These are phyloP conservation scores for Lampris incognitus DNA, from an alignment of 2,113 vertebrate genomes.

Conservation along the genomic window DNA sequence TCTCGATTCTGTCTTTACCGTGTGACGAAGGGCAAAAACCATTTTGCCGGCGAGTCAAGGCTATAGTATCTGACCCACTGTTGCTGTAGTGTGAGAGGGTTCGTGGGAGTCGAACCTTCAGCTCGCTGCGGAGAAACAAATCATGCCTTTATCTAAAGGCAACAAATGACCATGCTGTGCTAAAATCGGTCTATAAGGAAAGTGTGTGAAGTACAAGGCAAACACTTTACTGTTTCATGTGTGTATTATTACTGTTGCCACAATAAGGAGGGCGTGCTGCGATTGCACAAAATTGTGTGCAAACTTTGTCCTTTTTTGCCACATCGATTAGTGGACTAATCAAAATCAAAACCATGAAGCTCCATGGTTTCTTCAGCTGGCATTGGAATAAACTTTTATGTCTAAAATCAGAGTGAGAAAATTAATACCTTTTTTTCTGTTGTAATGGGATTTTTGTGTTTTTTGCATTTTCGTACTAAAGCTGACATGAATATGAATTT, in stretches of 20 bases:
- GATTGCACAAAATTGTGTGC: no score
- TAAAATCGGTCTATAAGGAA: constrained; percentile 21
- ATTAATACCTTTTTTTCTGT: no score
- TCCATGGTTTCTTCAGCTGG: no score
- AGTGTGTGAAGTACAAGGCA: constrained; percentile 27
- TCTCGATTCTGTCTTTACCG: constrained; percentile 17
- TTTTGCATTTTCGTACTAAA: constrained; percentile 15
- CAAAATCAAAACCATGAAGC: no score
- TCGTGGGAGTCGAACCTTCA: constrained; percentile 59
- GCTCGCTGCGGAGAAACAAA: constrained; percentile 48
- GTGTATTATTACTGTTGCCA: constrained; percentile 29
- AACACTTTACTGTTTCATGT: constrained; percentile 35
- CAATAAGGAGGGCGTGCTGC: not conserved
- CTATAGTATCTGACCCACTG: constrained; percentile 37
- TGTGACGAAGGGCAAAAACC: constrained; percentile 43
- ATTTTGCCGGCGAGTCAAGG: constrained; percentile 49
- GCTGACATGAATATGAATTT: constrained; percentile 26
- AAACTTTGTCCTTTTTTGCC: no score
- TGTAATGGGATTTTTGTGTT: not conserved
- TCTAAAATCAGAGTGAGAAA: no score
- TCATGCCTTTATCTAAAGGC: constrained; percentile 58
- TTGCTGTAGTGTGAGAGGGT: constrained; percentile 48
- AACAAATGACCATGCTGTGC: constrained; percentile 59
- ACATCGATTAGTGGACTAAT: no score
- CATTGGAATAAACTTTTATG: no score